phyloP scores from a whole-genome alignment of 2,888 invertebrate species.

The Argynnis bischoffii region DNA sequence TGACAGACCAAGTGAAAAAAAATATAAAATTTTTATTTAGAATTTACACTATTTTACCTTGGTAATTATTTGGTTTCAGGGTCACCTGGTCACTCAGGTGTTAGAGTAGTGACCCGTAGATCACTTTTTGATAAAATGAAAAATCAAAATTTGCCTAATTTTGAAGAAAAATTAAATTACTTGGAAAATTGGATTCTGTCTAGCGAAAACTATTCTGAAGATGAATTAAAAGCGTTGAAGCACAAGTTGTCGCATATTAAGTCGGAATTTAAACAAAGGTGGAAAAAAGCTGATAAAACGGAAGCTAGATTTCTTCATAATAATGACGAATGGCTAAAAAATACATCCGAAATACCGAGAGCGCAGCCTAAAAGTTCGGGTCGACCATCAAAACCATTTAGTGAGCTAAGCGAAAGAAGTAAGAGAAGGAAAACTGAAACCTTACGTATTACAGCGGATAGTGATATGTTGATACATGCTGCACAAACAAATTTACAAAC shows the following conservation, averaged over 20 bases:
- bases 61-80: neutral
- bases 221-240: neutral
- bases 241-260: slow-evolving; percentile 19
- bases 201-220: neutral
- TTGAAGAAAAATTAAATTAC: neutral
- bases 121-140: neutral
- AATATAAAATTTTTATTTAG: too few relatives aligned
- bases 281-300: slow-evolving; percentile 8
- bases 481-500: slow-evolving; percentile 1
- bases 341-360: slow-evolving; percentile 28
- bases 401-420: slow-evolving; percentile 37
- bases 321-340: slow-evolving; percentile 31
- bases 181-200: neutral
- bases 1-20: too few relatives aligned
- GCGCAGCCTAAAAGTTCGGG: slow-evolving; percentile 30
- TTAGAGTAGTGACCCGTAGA: slow-evolving; percentile 1
- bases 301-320: neutral
- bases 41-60: too few relatives aligned
- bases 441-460: slow-evolving; percentile 21
- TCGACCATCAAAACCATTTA: slow-evolving; percentile 37
- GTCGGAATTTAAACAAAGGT: slow-evolving; percentile 22
- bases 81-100: neutral
- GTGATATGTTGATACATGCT: slow-evolving; percentile 13
- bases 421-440: slow-evolving; percentile 39
- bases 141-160: neutral